Percentiles rank a stretch among this genome's conserved stretches.
Evolutionary conservation across 1,140 invertebrate genomes (phyloP).

Genomic region (Drosophila simulans): DNA sequence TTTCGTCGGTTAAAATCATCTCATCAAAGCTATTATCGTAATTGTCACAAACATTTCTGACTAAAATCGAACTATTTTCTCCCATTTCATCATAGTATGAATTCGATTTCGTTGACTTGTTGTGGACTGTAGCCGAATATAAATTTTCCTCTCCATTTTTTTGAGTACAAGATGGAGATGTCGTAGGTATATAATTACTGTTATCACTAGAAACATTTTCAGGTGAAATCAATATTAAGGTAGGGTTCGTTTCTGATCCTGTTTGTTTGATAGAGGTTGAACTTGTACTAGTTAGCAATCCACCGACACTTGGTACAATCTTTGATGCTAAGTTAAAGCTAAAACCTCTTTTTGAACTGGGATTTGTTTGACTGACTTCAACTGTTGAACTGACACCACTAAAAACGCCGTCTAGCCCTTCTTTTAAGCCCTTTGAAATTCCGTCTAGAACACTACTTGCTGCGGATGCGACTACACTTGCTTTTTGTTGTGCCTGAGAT

Average conservation of each 20-base stretch:
- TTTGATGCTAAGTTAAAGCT: constrained; percentile 76
- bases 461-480: constrained; percentile 38
- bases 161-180: constrained; percentile 1
- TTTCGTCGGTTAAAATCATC: constrained; percentile 20
- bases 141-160: background rate
- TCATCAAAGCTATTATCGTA: constrained; percentile 31
- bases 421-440: constrained; percentile 76
- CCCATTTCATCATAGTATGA: background rate
- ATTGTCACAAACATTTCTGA: constrained; percentile 8
- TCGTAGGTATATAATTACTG: background rate
- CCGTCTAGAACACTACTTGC: constrained; percentile 67
- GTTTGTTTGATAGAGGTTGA: constrained; percentile 19
- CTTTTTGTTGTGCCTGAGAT: constrained; percentile 26
- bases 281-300: constrained; percentile 47
- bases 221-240: constrained; percentile 4
- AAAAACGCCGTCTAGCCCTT: constrained; percentile 71
- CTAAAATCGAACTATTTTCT: background rate
- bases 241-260: background rate
- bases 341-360: constrained; percentile 57
- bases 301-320: constrained; percentile 69
- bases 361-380: constrained; percentile 22
- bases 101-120: too few species aligned
- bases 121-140: background rate
- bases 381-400: constrained; percentile 54
- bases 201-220: background rate